A percentile compares a stretch with the other conserved stretches of the same genome.
Evolutionary conservation across 2,888 invertebrate genomes (phyloP).

Genomic region (Epinotia ramella): DNA sequence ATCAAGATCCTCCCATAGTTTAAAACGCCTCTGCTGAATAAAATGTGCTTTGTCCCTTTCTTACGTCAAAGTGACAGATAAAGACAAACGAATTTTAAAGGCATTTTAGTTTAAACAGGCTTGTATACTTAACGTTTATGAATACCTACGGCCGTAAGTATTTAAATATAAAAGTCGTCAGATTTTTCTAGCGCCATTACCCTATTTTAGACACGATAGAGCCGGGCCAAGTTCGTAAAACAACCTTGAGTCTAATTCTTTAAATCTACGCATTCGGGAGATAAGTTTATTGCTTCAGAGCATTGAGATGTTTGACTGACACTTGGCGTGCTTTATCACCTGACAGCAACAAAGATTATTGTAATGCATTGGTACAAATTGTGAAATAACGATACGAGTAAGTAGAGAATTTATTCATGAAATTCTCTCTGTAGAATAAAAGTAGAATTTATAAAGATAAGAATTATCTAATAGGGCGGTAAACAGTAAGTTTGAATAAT

Average conservation of each 20-base stretch:
- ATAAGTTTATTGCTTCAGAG: constrained; percentile 21
- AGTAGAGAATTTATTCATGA: not conserved
- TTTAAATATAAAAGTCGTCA: not conserved
- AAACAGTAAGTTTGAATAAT: no score
- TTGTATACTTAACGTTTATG: no score
- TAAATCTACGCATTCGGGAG: constrained; percentile 21
- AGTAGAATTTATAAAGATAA: not conserved
- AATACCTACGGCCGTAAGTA: not conserved
- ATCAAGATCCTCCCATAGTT: not conserved
- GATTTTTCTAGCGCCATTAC: not conserved
- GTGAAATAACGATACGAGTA: constrained; percentile 14
- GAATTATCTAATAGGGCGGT: no score
- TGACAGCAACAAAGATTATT: constrained; percentile 2
- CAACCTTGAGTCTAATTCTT: constrained; percentile 22
- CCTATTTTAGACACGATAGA: not conserved
- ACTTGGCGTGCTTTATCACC: constrained; percentile 17
- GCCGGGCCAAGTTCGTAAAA: constrained; percentile 18
- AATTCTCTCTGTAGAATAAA: not conserved
- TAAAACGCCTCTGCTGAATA: no score
- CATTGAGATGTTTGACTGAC: not conserved
- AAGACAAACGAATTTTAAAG: no score
- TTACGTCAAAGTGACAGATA: no score
- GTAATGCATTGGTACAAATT: not conserved
- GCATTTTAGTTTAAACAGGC: no score
- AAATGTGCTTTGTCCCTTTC: no score